These are phyloP conservation scores for Platysternon megacephalum DNA, from an alignment of 2,113 vertebrate genomes.

Conservation along the genomic window DNA sequence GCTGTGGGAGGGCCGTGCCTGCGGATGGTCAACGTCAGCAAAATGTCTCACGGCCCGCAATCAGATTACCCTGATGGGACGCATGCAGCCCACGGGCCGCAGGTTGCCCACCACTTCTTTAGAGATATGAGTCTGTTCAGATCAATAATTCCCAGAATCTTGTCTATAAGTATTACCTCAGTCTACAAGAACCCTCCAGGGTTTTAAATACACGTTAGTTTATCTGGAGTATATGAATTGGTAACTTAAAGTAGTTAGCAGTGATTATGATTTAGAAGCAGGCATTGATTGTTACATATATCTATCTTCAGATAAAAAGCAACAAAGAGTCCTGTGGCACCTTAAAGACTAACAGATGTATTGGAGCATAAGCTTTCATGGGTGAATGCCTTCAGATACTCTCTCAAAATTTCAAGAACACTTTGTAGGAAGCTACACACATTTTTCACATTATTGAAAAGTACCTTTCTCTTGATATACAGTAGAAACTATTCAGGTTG, in stretches of 20 bases:
- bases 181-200: background rate
- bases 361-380: too few relatives aligned
- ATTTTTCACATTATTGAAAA: background rate
- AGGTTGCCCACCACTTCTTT: background rate
- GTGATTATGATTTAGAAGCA: background rate
- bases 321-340: too few relatives aligned
- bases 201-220: background rate
- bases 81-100: too few relatives aligned
- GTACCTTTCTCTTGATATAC: background rate
- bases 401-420: background rate
- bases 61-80: too few relatives aligned
- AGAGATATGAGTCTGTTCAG: background rate
- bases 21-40: too few relatives aligned
- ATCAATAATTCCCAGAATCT: background rate
- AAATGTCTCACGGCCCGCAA: too few relatives aligned
- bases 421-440: background rate
- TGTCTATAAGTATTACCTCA: background rate
- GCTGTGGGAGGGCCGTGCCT: too few relatives aligned
- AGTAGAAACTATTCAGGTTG: background rate
- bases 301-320: background rate
- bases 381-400: background rate
- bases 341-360: too few relatives aligned
- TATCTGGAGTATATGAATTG: background rate
- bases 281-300: background rate
- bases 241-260: background rate